A percentile compares a stretch with the other conserved stretches of the same genome.
Evolutionary conservation across 2,113 vertebrate genomes (phyloP).

Genomic region (Callipepla californica): DNA sequence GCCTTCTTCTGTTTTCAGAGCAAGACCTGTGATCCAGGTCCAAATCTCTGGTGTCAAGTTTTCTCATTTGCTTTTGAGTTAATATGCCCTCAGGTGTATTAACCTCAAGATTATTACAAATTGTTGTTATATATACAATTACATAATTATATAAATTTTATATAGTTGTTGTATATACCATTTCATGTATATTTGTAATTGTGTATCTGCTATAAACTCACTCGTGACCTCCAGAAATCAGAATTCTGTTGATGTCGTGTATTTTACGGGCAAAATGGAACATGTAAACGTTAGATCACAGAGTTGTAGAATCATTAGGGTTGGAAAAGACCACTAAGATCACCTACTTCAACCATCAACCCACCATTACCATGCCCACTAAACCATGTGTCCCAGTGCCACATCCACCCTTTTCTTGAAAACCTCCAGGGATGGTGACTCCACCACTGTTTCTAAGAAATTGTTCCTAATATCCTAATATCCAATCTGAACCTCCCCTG

Average conservation of each 20-base stretch:
- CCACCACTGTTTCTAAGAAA: too few relatives aligned
- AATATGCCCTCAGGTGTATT: background rate
- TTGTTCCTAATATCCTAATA: too few relatives aligned
- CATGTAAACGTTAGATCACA: background rate
- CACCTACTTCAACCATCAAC: too few relatives aligned
- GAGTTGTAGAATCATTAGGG: background rate
- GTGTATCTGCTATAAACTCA: background rate
- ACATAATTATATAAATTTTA: too few relatives aligned
- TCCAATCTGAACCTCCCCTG: too few relatives aligned
- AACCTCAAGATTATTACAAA: too few relatives aligned
- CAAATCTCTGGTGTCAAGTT: background rate
- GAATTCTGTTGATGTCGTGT: background rate
- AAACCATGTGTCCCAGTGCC: too few relatives aligned
- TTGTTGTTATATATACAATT: too few relatives aligned
- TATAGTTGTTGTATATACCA: too few relatives aligned
- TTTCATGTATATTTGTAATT: background rate
- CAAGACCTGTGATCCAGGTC: background rate
- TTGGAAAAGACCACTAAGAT: background rate
- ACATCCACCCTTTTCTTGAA: too few relatives aligned
- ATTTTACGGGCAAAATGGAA: background rate
- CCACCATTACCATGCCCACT: too few relatives aligned
- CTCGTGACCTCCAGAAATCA: background rate
- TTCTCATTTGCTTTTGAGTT: background rate
- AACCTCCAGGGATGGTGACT: too few relatives aligned
- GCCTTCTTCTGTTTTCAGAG: background rate